These are phyloP conservation scores for Leucopsar rothschildi DNA, from an alignment of 2,113 vertebrate genomes.

Conservation along the genomic window DNA sequence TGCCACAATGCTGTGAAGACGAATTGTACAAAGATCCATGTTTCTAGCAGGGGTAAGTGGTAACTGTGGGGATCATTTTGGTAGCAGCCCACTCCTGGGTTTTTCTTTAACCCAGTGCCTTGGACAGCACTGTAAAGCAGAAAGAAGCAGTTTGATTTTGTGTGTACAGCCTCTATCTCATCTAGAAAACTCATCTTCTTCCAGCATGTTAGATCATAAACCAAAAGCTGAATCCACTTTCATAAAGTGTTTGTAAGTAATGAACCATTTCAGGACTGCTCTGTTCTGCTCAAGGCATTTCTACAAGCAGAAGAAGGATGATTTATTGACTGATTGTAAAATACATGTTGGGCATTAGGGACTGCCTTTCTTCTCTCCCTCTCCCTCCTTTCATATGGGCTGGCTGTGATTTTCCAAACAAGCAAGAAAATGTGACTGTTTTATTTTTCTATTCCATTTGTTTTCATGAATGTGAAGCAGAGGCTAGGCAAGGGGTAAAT, in stretches of 20 bases:
- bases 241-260: slow-evolving; percentile 9
- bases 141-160: background rate
- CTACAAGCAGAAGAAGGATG: background rate
- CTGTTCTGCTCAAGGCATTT: background rate
- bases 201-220: background rate
- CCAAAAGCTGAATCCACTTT: slow-evolving; percentile 6
- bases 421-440: background rate
- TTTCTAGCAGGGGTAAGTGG: background rate
- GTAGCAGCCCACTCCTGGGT: background rate
- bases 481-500: background rate
- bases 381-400: background rate
- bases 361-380: background rate
- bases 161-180: background rate
- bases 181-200: slow-evolving; percentile 33
- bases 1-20: background rate
- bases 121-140: background rate
- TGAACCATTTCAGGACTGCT: background rate
- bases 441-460: background rate
- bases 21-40: background rate
- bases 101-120: background rate
- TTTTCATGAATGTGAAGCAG: background rate
- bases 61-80: background rate
- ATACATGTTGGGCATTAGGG: background rate
- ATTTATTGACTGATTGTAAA: background rate
- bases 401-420: background rate